phyloP scores from a whole-genome alignment of 2,797 vertebrate genomes.

The Macrochelys suwanniensis region DNA sequence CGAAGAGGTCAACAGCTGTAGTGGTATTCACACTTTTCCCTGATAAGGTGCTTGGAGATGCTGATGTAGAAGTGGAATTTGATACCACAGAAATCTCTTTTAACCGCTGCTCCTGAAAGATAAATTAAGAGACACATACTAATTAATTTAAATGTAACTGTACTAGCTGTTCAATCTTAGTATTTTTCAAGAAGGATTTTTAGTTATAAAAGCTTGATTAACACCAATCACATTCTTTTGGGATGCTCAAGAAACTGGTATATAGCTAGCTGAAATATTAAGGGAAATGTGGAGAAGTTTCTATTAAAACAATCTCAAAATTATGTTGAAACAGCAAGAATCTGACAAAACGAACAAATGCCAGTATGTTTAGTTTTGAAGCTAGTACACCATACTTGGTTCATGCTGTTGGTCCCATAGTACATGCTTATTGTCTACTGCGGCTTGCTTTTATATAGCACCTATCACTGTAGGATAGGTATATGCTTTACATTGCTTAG shows the following conservation, averaged over 20 bases:
- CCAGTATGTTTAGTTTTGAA: not conserved
- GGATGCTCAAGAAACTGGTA: not conserved
- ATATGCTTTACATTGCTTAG: not conserved
- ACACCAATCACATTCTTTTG: not conserved
- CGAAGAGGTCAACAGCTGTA: conserved; percentile 85
- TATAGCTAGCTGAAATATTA: not conserved
- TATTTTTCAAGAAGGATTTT: not conserved
- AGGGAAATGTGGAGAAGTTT: not conserved
- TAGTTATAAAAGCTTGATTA: not conserved
- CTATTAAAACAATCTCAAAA: not conserved
- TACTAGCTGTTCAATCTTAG: not conserved
- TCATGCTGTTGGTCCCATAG: not conserved
- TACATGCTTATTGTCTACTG: not conserved
- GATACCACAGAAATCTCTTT: conserved; percentile 87
- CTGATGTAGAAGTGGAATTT: conserved; percentile 84
- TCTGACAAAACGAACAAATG: not conserved
- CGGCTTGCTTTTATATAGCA: not conserved
- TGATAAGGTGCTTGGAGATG: conserved; percentile 90
- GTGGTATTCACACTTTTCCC: conserved; percentile 88
- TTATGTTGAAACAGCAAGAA: not conserved
- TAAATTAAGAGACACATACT: not conserved
- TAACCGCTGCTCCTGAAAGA: conserved; percentile 89
- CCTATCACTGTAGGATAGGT: not conserved
- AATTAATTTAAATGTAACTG: not conserved
- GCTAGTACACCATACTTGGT: not conserved